Base-by-base conservation (phyloP, 2,888 invertebrate genomes). In the Merodon equestris region DNA sequence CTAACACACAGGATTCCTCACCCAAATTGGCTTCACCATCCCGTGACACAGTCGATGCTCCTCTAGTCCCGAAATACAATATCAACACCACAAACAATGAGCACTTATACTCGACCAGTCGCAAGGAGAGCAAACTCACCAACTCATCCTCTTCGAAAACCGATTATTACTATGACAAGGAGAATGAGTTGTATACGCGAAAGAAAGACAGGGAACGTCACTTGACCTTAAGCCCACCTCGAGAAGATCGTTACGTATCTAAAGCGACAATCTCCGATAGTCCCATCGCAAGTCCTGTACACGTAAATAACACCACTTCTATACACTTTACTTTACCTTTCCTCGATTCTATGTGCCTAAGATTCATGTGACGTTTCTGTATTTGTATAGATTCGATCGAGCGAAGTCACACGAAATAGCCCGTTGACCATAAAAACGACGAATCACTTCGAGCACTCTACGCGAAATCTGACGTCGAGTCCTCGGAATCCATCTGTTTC, bases 81-180 rank as follows among this genome's bases (percentile, higher is more conserved):
- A 63, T 54, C 17, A 68, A 73, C 53, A 87, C 86, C 66, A 86
- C 88, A 1, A 77, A 85, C 58, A 88, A 89, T 71, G 83, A 87
- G 27, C 86, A 88, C 63, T 86, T 88, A 60, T 82, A 84, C 18
- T 83, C 84, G 48, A 84, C 85, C 1, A 83, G 82, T 15, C 85
- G 88, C 34, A 87, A 87, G 51, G 88, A 89, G 58, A 85, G 86
- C 10, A 87, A 85, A 82, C 74, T 84, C 3, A 84, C 84, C 58
- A 84, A 83, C 77, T 85, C 85, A 63, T 81, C 82, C 36, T 85
- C 85, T 14, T 82, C 84, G 13, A 84, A 86, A 81, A 86, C 86
- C 70, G 89, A 89, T 66, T 89, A 89, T 79, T 88, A 89, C 83
- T 88, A 86, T 72, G 88, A 89, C 83, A 88, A 89, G 84, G 89